phyloP scores from a whole-genome alignment of 2,888 invertebrate species.

The Cantharis lateralis region DNA sequence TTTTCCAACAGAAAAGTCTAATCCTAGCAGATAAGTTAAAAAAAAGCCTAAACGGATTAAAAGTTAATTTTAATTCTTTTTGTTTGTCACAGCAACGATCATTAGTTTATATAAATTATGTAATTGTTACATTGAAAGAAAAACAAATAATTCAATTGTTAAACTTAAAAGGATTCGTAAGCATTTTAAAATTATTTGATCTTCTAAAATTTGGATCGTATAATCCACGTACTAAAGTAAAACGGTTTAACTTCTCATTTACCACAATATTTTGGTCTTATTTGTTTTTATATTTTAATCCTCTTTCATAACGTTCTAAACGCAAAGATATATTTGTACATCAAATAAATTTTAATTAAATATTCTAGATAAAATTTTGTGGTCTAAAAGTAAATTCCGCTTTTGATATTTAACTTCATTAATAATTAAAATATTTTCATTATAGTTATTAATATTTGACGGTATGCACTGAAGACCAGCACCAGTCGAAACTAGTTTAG shows the following conservation, averaged over 20 bases:
- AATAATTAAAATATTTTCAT: not conserved
- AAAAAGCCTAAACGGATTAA: not conserved
- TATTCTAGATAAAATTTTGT: not conserved
- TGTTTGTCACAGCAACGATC: not conserved
- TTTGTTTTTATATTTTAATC: not conserved
- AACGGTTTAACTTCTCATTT: not conserved
- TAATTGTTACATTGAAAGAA: not conserved
- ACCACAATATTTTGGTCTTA: not conserved
- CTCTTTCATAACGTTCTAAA: not conserved
- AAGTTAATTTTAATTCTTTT: not conserved
- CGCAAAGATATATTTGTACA: not conserved
- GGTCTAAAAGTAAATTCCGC: not conserved
- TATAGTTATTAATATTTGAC: too few species aligned
- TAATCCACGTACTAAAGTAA: not conserved
- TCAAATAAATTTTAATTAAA: not conserved
- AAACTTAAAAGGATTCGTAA: not conserved
- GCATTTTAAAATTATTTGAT: not conserved
- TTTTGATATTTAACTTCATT: not conserved
- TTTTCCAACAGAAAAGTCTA: not conserved
- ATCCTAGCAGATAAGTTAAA: not conserved
- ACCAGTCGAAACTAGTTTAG: too few species aligned
- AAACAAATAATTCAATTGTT: not conserved
- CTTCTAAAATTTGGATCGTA: not conserved
- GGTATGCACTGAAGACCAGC: too few species aligned
- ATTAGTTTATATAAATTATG: too few species aligned